Evolutionary conservation across 2,888 invertebrate genomes (phyloP).

Genomic region (Tenthredo mesomela): DNA sequence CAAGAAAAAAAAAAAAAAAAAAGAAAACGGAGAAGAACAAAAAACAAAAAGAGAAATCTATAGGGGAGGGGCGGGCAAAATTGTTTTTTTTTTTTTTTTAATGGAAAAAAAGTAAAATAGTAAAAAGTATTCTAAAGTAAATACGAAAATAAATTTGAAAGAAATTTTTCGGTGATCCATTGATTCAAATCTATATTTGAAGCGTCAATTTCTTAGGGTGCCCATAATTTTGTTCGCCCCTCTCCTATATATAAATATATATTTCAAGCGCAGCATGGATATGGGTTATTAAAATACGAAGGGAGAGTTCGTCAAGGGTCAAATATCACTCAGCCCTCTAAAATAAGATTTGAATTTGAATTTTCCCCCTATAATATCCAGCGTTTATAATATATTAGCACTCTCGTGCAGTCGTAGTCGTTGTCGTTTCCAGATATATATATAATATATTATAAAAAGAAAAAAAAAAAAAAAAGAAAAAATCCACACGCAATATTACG

Average conservation of each 20-base stretch:
- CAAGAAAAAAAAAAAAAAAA: neutral
- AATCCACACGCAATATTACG: neutral
- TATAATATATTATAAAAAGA: neutral
- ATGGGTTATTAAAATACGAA: neutral
- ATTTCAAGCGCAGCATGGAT: neutral
- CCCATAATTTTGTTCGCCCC: too few relatives aligned
- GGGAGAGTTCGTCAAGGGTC: neutral
- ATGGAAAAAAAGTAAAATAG: too few relatives aligned
- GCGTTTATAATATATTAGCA: conserved; percentile 21
- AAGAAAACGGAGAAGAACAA: neutral
- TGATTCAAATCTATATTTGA: too few relatives aligned
- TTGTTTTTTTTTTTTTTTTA: too few relatives aligned
- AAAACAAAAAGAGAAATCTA: too few relatives aligned
- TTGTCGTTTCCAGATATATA: neutral
- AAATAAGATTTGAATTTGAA: neutral
- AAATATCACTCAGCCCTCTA: neutral
- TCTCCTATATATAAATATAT: neutral
- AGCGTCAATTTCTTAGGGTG: too few relatives aligned
- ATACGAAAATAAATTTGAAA: too few relatives aligned
- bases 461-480: too few relatives aligned
- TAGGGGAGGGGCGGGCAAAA: too few relatives aligned
- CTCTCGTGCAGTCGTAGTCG: neutral
- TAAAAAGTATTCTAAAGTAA: too few relatives aligned
- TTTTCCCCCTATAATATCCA: neutral
- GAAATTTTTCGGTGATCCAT: too few relatives aligned